Base-by-base conservation (phyloP, 2,113 vertebrate species). In the Argyrosomus japonicus region DNA sequence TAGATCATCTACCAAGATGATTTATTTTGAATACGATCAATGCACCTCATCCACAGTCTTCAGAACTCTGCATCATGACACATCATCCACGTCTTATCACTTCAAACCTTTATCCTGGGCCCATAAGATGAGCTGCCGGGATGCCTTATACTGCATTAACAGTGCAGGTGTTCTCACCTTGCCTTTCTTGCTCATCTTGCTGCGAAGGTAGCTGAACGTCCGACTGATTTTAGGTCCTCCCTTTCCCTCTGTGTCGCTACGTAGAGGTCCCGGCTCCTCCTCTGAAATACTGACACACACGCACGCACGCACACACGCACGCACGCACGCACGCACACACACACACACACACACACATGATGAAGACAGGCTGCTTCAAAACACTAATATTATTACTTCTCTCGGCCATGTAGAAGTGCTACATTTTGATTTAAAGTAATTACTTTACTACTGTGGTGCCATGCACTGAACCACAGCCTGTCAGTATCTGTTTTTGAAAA, bases 191-290 rank as follows among this genome's bases (percentile, higher is more conserved):
- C 95, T 97, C 97, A 99, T 99, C 93, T 98, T 98, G 92, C 95
- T 98, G 94, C 90, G 97, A 92, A 99, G 95, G 95, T 98, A 99
- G 95, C 97, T 99, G 95, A 99, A 98, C 0, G 97, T 98, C 25
- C 97, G 96, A 76, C 97, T 97, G 86, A 99, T 97, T 94, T 97
- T 98, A 11, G 97, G 97, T 32, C 88, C 97, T 80, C 95, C 90
- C 92, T 96, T 97, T 85, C 94, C 97, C 82, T 97, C 97, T 1
- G 82, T 84, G 64, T 96, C 95, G 53, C 93, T 97, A 74, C 95
- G 93, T 56, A 95, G 92, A 0, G 95, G 95, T 36, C 95, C 96
- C 0, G 91, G 93, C 79, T 96, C 95, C 85, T 98, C 97, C 91
- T 98, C 97, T 19, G 95, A 96, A 87, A 97, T 96, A 87, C 97